Evolutionary conservation across 1,140 invertebrate genomes (phyloP).

Genomic region (Nixonia krombeini): DNA sequence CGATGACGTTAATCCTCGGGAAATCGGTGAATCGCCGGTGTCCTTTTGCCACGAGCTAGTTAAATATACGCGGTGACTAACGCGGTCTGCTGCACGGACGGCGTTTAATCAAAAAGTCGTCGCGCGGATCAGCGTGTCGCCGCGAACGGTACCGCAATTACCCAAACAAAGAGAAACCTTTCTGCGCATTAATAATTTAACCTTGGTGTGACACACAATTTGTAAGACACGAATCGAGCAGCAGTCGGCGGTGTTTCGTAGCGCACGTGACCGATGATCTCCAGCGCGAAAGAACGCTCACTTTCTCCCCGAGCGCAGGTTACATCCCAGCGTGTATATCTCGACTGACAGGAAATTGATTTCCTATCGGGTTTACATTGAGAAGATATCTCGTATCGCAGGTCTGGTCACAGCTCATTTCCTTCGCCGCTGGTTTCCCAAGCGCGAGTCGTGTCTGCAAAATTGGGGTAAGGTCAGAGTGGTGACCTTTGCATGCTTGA

Average conservation of each 20-base stretch:
- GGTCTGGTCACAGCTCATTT: neutral
- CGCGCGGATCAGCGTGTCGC: neutral
- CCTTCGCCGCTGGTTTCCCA: constrained; percentile 19
- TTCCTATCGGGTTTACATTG: neutral
- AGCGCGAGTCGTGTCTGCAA: constrained; percentile 18
- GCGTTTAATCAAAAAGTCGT: too few species aligned
- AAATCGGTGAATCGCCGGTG: too few species aligned
- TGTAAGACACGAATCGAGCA: neutral
- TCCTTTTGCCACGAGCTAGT: too few species aligned
- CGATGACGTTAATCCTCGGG: too few species aligned
- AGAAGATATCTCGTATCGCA: neutral
- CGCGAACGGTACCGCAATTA: neutral
- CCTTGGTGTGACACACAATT: neutral
- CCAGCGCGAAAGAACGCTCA: neutral
- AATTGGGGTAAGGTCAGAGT: constrained; percentile 63
- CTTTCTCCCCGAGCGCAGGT: neutral
- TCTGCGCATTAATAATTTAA: neutral
- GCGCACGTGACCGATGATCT: neutral
- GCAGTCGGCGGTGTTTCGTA: neutral
- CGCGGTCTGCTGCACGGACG: too few species aligned
- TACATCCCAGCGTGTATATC: neutral
- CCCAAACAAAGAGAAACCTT: neutral
- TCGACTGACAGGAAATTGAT: neutral
- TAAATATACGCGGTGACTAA: too few species aligned
- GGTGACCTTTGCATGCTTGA: constrained; percentile 52